Conservation (phyloP, 2,888 invertebrate genomes). For the Mesorhabditis belari region DNA sequence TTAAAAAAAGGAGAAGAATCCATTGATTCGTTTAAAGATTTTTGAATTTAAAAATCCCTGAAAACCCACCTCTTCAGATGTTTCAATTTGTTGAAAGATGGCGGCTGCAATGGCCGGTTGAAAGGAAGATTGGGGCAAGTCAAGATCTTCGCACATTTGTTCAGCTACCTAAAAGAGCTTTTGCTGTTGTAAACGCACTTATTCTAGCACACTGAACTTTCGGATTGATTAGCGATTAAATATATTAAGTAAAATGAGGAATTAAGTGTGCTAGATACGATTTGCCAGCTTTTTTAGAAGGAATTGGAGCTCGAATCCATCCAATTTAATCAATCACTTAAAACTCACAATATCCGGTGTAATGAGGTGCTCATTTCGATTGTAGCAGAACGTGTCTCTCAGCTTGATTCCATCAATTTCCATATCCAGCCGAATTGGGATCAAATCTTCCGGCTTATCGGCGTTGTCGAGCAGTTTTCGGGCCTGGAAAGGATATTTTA, state of each 20-base stretch:
- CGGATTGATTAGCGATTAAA: background rate
- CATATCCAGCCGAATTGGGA: conserved; percentile 95
- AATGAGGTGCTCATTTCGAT: too few species aligned
- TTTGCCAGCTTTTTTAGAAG: too few species aligned
- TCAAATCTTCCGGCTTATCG: conserved; percentile 78
- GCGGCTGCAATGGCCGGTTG: conserved; percentile 93
- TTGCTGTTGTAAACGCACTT: background rate
- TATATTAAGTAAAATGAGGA: background rate
- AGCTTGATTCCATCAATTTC: conserved; percentile 97
- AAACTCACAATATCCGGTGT: too few species aligned
- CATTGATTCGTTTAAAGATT: too few species aligned
- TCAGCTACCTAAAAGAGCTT: conserved; percentile 68
- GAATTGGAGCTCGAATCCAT: too few species aligned
- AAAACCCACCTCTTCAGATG: conserved; percentile 60
- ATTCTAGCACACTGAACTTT: background rate
- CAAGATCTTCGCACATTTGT: conserved; percentile 92
- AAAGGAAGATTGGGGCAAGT: conserved; percentile 80
- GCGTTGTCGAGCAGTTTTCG: conserved; percentile 84
- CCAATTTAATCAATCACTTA: background rate
- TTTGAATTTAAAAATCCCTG: too few species aligned
- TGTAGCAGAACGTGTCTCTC: conserved; percentile 97
- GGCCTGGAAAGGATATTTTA: conserved; percentile 75
- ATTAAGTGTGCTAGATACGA: too few species aligned
- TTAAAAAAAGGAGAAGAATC: background rate
- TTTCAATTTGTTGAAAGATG: conserved; percentile 89